These are phyloP conservation scores for Brachynemurus nebulosus DNA, from an alignment of 2,888 invertebrate genomes.

Conservation along the genomic window DNA sequence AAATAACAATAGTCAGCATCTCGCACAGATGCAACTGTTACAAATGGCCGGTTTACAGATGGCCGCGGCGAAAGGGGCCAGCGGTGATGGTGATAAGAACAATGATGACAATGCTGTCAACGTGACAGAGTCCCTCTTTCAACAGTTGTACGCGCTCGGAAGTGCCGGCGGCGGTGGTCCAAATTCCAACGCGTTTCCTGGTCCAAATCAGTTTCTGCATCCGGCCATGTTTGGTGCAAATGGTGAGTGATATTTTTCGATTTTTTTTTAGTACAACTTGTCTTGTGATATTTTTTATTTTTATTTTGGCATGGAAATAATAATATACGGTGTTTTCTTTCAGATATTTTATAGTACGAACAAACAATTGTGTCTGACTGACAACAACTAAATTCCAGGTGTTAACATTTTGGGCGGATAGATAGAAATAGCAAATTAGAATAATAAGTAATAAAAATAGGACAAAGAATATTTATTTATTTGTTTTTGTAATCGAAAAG, in stretches of 20 bases:
- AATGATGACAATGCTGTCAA: slow-evolving; percentile 27
- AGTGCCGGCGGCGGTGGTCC: slow-evolving; percentile 28
- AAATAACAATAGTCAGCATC: slow-evolving; percentile 32
- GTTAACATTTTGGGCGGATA: too few species aligned
- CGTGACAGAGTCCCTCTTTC: slow-evolving; percentile 37
- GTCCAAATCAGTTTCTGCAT: slow-evolving; percentile 39
- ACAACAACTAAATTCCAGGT: too few species aligned
- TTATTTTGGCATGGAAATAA: slow-evolving; percentile 1
- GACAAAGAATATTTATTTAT: too few species aligned
- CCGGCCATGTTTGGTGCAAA: slow-evolving; percentile 42
- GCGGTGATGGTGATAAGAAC: slow-evolving; percentile 25
- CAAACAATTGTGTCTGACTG: too few species aligned
- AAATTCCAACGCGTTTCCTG: slow-evolving; percentile 20
- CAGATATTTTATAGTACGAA: slow-evolving; percentile 3
- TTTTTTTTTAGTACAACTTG: slow-evolving; percentile 5
- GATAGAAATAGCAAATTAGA: too few species aligned
- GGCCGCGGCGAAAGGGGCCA: slow-evolving; percentile 25
- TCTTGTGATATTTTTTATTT: background rate
- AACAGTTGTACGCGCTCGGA: slow-evolving; percentile 36
- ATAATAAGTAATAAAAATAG: too few species aligned
- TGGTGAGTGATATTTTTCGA: slow-evolving; percentile 30
- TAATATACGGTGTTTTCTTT: slow-evolving; percentile 2
- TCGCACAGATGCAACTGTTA: slow-evolving; percentile 42
- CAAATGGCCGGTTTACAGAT: slow-evolving; percentile 42
- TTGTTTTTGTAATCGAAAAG: too few species aligned